Base-by-base conservation (phyloP, 2,888 invertebrate genomes). In the Idaea biselata region DNA sequence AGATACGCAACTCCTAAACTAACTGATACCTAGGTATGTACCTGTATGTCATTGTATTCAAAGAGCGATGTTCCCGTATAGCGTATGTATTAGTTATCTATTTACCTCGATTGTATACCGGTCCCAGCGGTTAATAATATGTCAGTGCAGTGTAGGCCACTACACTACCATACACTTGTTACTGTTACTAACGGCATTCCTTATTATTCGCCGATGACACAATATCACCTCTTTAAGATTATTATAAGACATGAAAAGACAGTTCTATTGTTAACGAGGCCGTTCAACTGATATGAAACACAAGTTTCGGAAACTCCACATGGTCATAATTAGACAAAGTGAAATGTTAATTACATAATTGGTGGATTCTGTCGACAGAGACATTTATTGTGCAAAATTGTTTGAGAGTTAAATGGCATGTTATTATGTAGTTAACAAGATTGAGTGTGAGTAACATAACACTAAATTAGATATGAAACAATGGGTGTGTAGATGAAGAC, bases 181-280 rank as follows among this genome's bases (percentile, higher is more conserved):
- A 84, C 84, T 80, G 84, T 84, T 84, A 83, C 68, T 89, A 90
- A 90, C 89, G 89, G 90, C 75, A 83, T 77, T 71, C 63, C 78
- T 81, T 82, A 85, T 85, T 86, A 86, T 84, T 75, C 79, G 69
- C 71, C 79, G 79, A 83, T 85, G 86, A 83, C 83, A 87, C 80
- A 79, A 78, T 74, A 71, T 68, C 65, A 63, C 63, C 66, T 68
- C 65, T 67, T 66, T 70, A 71, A 58, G 62, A 69, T 69, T 68
- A 71, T 73, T 72, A 72, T 63, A 70, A 63, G 44, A 67, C 63
- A 72, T 72, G 72, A 70, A 69, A 72, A 64, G 72, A 69, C 68
- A 68, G 63, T 70, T 72, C 70, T 68, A 68, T 72, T 69, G 68
- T 72, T 44, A 44, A 44, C 14, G 25, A 25, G 25, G 25, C 44